Evolutionary conservation across 2,113 vertebrate species (phyloP), one percentile per base, ranked within the genome.

Genomic region (Oryzias celebensis): DNA sequence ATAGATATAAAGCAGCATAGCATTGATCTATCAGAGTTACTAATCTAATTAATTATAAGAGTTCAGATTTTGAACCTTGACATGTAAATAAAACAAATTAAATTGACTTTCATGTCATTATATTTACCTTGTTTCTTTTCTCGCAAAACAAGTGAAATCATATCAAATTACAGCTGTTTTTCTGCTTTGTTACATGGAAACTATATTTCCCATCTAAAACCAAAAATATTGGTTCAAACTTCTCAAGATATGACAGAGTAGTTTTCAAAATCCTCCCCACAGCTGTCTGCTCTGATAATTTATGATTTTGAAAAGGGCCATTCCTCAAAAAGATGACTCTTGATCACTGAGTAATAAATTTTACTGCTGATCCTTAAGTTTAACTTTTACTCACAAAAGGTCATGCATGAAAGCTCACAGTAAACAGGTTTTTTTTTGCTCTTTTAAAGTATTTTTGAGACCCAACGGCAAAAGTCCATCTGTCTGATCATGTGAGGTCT

Each of bases 261-360:
- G 59, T 71, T 76, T 71, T 69, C 66, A 72, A 71, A 85, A 62
- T 52, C 54, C 57, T 78, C 68, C 62, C 49, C n/a, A 57, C 60
- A 57, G 53, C 69, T 68, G 67, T 70, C 36, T 58, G 28, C 62
- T 58, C 77, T 69, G 70, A 83, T 79, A 62, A 64, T 77, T 75
- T 52, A 79, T 41, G 62, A 0, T 45, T 56, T 52, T 58, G 58
- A 66, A 59, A 67, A 53, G 13, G 48, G 46, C 48, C 58, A 68
- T 68, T 72, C 24, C 20, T 79, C 53, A 57, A 54, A 47, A 58
- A 54, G 24, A 65, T 24, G 6, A 18, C 52, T 58, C 69, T 68
- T 71, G 63, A 62, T 68, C 51, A 31, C 50, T n/a, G 10, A 31
- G 41, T 22, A 20, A 64, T 45, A 42, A 24, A 75, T 78, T 54